Evolutionary conservation across 2,888 invertebrate genomes (phyloP), one percentile per base, ranked within the genome.

Genomic region (Syritta pipiens): DNA sequence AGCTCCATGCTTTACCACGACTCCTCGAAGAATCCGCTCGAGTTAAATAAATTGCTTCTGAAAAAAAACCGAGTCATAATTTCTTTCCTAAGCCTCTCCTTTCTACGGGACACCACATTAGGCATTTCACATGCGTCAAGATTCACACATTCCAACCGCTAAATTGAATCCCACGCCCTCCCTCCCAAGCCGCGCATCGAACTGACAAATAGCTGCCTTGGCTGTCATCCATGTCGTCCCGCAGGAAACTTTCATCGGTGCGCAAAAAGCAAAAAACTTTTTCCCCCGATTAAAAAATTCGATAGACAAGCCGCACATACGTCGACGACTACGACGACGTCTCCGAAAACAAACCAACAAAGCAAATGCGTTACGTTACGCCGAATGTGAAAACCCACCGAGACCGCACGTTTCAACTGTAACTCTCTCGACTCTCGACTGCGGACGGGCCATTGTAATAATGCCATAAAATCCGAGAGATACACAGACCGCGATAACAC

Each of bases 401-500:
- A 19, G 6, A 20, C 14, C 55, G 40, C 57, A 63, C 62, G 55
- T 49, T 69, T 76, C 42, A 42, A 42, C 44, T 35, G 40, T 24
- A 35, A 51, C 59, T 59, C 19, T 42, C 49, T n/a, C n/a, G 24
- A 32, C 59, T 44, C 28, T 49, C 46, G 3, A 30, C 30, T 30
- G 7, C 30, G 10, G 30, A 3, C 5, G 26, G 35, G 22, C 63
- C 35, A 74, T 62, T 62, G 72, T 72, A 77, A 72, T 72, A 76
- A 62, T 72, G 59, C 77, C 59, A 77, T 77, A 69, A 77, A 65
- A 59, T 62, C 62, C 35, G 37, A 79, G n/a, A n/a, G 79, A 79
- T 74, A 68, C 67, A 74, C 48, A 57, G 48, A 55, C 46, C 22
- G 49, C 49, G 67, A 74, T 74, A 67, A 60, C 46, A 65, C 46